A percentile compares a stretch with the other conserved stretches of the same genome.
Conservation (phyloP, 2,113 vertebrate species). For the Cynocephalus volans region DNA sequence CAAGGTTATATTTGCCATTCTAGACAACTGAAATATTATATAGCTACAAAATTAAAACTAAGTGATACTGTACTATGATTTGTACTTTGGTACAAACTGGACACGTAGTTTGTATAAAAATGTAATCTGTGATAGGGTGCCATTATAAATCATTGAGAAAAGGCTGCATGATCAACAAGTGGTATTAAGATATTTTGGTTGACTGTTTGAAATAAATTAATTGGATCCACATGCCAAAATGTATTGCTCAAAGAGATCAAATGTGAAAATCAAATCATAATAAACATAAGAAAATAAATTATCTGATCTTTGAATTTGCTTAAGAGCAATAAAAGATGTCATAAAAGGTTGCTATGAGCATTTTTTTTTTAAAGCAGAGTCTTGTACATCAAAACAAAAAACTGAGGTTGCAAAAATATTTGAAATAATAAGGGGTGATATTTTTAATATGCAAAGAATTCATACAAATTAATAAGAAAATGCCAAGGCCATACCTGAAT, state of each 20-base stretch:
- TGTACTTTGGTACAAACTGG: background rate
- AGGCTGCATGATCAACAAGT: background rate
- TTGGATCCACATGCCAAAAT: background rate
- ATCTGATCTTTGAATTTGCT: constrained; percentile 2
- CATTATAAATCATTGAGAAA: background rate
- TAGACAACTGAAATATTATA: background rate
- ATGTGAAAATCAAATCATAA: constrained; percentile 14
- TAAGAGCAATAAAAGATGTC: background rate
- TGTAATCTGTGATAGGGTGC: background rate
- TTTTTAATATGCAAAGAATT: background rate
- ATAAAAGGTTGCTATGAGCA: background rate
- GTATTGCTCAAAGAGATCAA: background rate
- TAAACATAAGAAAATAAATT: background rate
- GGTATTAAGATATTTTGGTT: background rate
- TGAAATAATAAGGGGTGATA: background rate
- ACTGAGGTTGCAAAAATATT: background rate
- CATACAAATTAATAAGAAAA: background rate
- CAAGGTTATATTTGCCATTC: background rate
- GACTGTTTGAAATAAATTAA: background rate
- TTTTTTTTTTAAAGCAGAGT: background rate
- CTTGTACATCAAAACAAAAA: background rate
- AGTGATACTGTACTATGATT: background rate
- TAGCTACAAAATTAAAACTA: background rate
- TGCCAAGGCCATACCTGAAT: background rate
- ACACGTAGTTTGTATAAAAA: background rate